These are phyloP conservation scores for Dinocampus coccinellae DNA, from an alignment of 2,888 invertebrate species.

Conservation along the genomic window DNA sequence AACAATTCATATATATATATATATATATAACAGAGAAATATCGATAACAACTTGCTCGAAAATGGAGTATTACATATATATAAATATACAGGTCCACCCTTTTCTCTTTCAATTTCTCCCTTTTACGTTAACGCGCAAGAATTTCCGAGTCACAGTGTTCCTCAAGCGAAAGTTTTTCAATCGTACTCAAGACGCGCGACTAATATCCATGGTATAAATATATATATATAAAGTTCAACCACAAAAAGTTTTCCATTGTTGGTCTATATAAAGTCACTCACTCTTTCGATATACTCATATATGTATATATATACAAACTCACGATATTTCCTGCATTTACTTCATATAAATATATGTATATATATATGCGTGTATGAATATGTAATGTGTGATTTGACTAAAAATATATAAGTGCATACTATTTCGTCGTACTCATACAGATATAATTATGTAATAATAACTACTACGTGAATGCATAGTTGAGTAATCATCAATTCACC, in stretches of 20 bases:
- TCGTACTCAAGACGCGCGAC: conserved; percentile 9
- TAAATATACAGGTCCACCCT: not conserved
- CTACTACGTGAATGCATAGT: too few species aligned
- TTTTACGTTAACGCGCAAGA: not conserved
- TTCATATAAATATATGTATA: too few species aligned
- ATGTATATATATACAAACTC: not conserved
- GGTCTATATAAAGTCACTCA: conserved; percentile 16
- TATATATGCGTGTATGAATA: too few species aligned
- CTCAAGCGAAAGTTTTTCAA: conserved; percentile 9
- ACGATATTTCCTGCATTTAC: not conserved
- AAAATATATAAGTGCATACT: conserved; percentile 4
- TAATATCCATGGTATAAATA: conserved; percentile 1
- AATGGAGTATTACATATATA: not conserved
- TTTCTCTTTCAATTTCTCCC: not conserved
- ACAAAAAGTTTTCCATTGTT: conserved; percentile 10
- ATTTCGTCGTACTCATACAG: not conserved
- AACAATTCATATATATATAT: too few species aligned
- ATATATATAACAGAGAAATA: too few species aligned
- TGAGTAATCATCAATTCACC: too few species aligned
- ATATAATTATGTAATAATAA: not conserved
- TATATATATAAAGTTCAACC: not conserved
- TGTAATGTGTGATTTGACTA: too few species aligned
- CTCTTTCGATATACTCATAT: not conserved
- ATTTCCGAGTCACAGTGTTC: not conserved
- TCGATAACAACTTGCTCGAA: not conserved